Percentiles rank a stretch among this genome's conserved stretches.
These are phyloP conservation scores for Diadema setosum DNA, from an alignment of 35 echinoderm and acorn worm species.

Conservation along the genomic window DNA sequence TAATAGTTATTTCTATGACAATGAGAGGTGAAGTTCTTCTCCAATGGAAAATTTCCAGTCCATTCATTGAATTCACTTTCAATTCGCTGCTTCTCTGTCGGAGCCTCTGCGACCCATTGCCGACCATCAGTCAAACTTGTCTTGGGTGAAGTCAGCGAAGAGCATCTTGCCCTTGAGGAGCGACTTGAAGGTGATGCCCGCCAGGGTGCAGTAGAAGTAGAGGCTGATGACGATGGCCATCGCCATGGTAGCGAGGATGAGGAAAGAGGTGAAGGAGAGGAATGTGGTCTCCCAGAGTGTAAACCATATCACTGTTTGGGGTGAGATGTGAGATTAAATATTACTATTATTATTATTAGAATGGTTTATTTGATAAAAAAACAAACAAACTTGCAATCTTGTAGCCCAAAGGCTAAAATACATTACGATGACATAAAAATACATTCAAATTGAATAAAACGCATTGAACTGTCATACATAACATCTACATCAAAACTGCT, in stretches of 20 bases:
- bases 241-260: slow-evolving; percentile 55
- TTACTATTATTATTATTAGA: not conserved
- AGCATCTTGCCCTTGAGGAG: not conserved
- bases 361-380: not conserved
- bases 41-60: no score
- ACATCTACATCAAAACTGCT: no score
- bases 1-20: no score
- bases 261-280: slow-evolving; percentile 56
- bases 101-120: no score
- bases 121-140: no score
- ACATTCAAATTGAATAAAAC: no score
- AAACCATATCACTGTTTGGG: slow-evolving; percentile 52
- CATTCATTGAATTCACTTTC: no score
- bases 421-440: not conserved
- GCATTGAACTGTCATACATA: no score
- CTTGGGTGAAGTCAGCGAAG: not conserved
- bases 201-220: slow-evolving; percentile 70
- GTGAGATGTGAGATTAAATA: not conserved
- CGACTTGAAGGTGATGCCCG: slow-evolving; percentile 45
- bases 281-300: slow-evolving; percentile 21
- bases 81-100: no score
- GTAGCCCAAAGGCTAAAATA: no score
- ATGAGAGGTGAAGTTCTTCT: no score
- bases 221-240: slow-evolving; percentile 79
- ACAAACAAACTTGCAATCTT: not conserved